Evolutionary conservation across 2,888 invertebrate species (phyloP).

Genomic region (Blera fallax): DNA sequence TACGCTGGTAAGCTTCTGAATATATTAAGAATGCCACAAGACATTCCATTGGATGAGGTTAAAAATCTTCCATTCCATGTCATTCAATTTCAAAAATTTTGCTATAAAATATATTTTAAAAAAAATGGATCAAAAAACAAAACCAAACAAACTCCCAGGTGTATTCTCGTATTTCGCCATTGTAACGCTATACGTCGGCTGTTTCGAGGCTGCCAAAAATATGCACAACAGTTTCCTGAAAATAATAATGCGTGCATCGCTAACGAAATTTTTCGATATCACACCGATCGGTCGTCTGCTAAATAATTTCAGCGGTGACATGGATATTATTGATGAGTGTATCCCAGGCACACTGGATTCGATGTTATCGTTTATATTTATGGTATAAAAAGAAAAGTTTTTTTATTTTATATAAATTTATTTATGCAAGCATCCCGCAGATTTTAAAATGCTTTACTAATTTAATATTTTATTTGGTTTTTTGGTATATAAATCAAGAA

Average conservation of each 20-base stretch:
- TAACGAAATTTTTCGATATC: conserved; percentile 87
- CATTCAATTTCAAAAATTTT: conserved; percentile 28
- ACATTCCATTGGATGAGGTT: conserved; percentile 59
- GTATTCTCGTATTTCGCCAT: conserved; percentile 84
- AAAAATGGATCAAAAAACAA: conserved; percentile 35
- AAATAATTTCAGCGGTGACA: conserved; percentile 87
- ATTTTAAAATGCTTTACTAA: conserved; percentile 6
- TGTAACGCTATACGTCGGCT: conserved; percentile 84
- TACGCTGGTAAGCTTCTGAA: neutral
- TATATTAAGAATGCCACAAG: neutral
- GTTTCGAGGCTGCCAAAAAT: conserved; percentile 84
- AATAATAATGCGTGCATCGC: conserved; percentile 84
- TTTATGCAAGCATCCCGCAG: conserved; percentile 16
- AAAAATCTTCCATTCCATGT: neutral
- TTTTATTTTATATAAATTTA: conserved; percentile 5
- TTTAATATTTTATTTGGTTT: conserved; percentile 16
- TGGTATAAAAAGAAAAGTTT: conserved; percentile 77
- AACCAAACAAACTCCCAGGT: conserved; percentile 75
- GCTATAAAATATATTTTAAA: conserved; percentile 23
- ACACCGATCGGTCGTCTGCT: conserved; percentile 87
- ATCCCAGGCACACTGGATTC: conserved; percentile 83
- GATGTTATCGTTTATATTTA: conserved; percentile 81
- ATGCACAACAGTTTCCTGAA: conserved; percentile 84
- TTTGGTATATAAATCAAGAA: neutral
- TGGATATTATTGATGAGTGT: conserved; percentile 85